Percentiles rank a stretch among this genome's conserved stretches.
phyloP scores from a whole-genome alignment of 2,113 vertebrate genomes.

The Mellivora capensis region DNA sequence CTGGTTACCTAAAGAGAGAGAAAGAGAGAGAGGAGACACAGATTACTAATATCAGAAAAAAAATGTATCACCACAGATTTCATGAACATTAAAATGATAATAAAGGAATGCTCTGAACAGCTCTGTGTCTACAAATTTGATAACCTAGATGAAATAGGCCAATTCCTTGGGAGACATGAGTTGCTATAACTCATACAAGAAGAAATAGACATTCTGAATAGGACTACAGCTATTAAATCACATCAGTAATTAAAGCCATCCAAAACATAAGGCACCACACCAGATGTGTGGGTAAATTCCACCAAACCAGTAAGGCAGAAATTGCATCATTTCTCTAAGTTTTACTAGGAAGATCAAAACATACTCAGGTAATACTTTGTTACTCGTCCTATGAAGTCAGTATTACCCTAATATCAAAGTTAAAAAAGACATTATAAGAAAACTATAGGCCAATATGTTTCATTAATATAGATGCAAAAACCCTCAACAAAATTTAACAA shows the following conservation, averaged over 20 bases:
- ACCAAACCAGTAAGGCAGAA: neutral
- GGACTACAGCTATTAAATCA: neutral
- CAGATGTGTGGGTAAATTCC: neutral
- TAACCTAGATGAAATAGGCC: neutral
- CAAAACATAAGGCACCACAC: neutral
- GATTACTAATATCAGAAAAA: neutral
- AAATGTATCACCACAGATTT: neutral
- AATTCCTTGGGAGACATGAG: neutral
- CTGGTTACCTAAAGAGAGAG: neutral
- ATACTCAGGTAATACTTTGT: neutral
- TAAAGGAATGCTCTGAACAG: neutral
- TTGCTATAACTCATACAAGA: neutral
- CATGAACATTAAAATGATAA: neutral
- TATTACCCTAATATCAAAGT: neutral
- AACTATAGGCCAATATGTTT: neutral
- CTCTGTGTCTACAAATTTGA: neutral
- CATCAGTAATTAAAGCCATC: neutral
- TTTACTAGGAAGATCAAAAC: neutral
- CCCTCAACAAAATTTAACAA: neutral
- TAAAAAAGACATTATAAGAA: neutral
- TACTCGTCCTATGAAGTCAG: neutral
- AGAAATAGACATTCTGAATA: neutral
- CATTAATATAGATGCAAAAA: neutral
- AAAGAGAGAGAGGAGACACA: neutral
- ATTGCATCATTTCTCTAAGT: neutral